phyloP scores from a whole-genome alignment of 2,797 vertebrate genomes.

The Thripadectes ignobilis region DNA sequence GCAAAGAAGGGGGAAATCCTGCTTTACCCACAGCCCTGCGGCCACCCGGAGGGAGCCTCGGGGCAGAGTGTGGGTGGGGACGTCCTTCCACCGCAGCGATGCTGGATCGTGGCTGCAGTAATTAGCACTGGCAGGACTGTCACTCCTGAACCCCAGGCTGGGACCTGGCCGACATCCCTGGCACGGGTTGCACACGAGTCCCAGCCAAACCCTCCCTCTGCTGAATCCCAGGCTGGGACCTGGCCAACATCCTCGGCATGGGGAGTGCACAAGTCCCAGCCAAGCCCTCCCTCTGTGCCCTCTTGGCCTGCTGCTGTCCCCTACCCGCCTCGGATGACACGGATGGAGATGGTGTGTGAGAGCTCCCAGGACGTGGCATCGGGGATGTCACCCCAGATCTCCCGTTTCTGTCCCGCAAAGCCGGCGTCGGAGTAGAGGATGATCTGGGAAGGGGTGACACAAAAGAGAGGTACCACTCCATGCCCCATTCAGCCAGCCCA shows the following conservation, averaged over 20 bases:
- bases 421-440: conserved; percentile 83
- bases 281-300: background rate
- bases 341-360: conserved; percentile 83
- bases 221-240: background rate
- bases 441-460: conserved; percentile 75
- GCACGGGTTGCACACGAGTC: rapidly evolving
- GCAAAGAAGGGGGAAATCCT: rapidly evolving
- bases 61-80: background rate
- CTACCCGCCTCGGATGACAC: conserved; percentile 92
- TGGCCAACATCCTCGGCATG: rapidly evolving
- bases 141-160: background rate
- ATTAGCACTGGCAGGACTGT: background rate
- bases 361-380: conserved; percentile 87
- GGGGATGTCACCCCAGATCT: conserved; percentile 80
- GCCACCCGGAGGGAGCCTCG: background rate
- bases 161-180: rapidly evolving
- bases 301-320: background rate
- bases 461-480: background rate
- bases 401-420: conserved; percentile 82
- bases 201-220: background rate
- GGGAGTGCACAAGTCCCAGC: rapidly evolving
- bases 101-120: background rate
- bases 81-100: background rate
- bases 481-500: rapidly evolving
- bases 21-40: background rate